Evolutionary conservation across 2,797 vertebrate species (phyloP).

Genomic region (Rallus crepitans): DNA sequence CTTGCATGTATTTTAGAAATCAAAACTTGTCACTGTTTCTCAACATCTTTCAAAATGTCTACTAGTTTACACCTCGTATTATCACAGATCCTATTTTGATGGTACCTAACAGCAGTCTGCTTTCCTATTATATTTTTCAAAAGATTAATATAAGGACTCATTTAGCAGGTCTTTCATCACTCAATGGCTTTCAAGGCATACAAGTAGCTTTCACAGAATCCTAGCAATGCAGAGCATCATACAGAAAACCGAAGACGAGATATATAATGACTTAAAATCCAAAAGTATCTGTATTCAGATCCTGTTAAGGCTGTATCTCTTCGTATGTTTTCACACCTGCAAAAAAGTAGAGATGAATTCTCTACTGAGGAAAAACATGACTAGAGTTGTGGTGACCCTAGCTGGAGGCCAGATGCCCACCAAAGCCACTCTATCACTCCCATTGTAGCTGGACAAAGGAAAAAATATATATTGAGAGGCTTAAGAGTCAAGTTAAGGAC

Average conservation of each 20-base stretch:
- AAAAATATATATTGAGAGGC: too few relatives aligned
- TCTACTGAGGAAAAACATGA: not conserved
- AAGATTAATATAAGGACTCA: not conserved
- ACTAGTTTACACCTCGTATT: not conserved
- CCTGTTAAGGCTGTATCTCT: not conserved
- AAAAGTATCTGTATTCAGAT: not conserved
- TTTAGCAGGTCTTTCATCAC: not conserved
- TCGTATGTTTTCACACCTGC: not conserved
- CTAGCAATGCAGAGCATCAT: not conserved
- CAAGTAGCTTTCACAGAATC: not conserved
- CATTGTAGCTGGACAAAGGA: too few relatives aligned
- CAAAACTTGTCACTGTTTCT: not conserved
- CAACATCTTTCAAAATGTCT: not conserved
- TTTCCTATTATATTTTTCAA: not conserved
- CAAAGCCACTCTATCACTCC: too few relatives aligned
- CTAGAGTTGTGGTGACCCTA: not conserved
- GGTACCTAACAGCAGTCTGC: not conserved
- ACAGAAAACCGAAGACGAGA: not conserved
- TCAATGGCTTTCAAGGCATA: not conserved
- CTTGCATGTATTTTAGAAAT: not conserved
- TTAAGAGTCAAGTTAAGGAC: too few relatives aligned
- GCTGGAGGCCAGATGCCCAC: too few relatives aligned
- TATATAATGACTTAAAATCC: not conserved
- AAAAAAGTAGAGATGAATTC: not conserved
- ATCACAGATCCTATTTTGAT: not conserved